Evolutionary conservation across 2,113 vertebrate genomes (phyloP).

Genomic region (Hippopotamus amphibius): DNA sequence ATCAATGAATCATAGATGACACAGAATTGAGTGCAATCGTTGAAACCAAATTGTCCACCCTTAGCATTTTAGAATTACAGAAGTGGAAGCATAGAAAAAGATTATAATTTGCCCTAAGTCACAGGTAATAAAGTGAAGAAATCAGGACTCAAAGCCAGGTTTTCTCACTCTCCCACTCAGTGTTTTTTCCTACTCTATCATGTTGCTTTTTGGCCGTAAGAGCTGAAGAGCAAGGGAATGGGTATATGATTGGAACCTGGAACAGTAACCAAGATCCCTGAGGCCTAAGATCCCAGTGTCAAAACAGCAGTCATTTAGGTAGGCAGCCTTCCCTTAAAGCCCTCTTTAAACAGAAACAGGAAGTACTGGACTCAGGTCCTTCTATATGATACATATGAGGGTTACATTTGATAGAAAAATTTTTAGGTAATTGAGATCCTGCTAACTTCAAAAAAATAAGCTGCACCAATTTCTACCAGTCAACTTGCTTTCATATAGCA

Average conservation of each 20-base stretch:
- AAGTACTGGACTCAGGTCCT: neutral
- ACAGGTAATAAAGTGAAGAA: neutral
- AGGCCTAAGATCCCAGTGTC: neutral
- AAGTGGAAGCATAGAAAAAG: constrained; percentile 11
- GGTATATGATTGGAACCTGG: neutral
- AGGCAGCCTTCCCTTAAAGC: neutral
- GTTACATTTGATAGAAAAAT: neutral
- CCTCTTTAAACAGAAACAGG: neutral
- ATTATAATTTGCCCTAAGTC: neutral
- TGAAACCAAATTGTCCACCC: neutral
- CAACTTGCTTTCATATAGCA: neutral
- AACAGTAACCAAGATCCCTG: neutral
- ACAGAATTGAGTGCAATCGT: neutral
- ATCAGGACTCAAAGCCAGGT: neutral
- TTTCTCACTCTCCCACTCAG: neutral
- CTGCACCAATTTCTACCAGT: neutral
- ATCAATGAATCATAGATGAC: neutral
- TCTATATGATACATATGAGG: neutral
- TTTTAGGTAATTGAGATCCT: neutral
- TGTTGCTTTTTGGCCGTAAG: neutral
- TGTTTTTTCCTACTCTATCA: neutral
- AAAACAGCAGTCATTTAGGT: neutral
- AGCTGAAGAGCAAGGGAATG: neutral
- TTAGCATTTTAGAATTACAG: neutral
- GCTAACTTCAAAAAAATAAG: constrained; percentile 10